A percentile compares a stretch with the other conserved stretches of the same genome.
phyloP scores from a whole-genome alignment of 2,113 vertebrate genomes.

The Bufo gargarizans region DNA sequence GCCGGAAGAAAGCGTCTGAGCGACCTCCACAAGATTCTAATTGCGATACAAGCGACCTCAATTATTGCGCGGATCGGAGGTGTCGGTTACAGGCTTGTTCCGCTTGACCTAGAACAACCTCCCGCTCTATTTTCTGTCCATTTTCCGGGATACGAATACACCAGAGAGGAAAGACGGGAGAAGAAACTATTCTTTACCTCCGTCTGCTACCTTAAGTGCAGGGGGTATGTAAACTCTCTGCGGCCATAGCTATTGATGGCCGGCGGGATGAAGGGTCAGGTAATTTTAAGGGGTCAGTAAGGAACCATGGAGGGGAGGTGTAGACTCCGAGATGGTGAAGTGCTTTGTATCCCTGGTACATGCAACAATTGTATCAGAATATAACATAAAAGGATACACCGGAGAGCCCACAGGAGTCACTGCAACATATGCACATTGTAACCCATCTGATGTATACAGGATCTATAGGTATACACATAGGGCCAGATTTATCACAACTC shows the following conservation, averaged over 20 bases:
- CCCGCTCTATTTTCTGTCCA: constrained; percentile 11
- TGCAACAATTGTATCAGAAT: no score
- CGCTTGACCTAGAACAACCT: constrained; percentile 35
- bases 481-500: no score
- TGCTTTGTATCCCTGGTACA: no score
- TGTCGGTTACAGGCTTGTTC: constrained; percentile 33
- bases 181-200: not conserved
- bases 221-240: not conserved
- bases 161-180: not conserved
- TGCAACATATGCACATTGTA: no score
- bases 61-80: constrained; percentile 23
- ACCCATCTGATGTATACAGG: no score
- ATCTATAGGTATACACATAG: no score
- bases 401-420: no score
- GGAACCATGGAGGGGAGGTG: no score
- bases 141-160: constrained; percentile 1
- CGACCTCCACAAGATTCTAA: constrained; percentile 11
- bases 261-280: not conserved
- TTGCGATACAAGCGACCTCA: constrained; percentile 48
- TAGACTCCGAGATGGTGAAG: no score
- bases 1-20: not conserved
- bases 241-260: not conserved
- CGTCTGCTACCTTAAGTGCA: not conserved
- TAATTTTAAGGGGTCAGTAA: constrained; percentile 1
- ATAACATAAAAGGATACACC: no score